Percentiles rank a stretch among this genome's conserved stretches.
Conservation (phyloP, 2,888 invertebrate species). For the Schizaphis graminum region DNA sequence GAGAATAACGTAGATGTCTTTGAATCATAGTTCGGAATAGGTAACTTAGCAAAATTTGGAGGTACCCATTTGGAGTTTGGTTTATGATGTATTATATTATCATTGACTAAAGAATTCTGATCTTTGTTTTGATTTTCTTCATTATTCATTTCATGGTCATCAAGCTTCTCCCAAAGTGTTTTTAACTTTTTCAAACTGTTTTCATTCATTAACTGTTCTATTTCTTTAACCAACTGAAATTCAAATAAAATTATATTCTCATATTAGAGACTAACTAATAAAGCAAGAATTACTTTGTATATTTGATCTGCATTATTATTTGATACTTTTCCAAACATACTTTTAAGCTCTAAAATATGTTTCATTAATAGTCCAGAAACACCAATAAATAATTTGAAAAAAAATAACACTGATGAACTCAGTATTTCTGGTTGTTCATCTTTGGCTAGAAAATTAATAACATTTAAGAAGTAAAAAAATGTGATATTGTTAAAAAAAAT, state of each 20-base stretch:
- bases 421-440: slow-evolving; percentile 63
- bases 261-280: not conserved
- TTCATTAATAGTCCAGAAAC: slow-evolving; percentile 76
- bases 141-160: slow-evolving; percentile 13
- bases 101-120: not conserved
- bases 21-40: slow-evolving; percentile 4
- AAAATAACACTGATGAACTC: slow-evolving; percentile 71
- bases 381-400: slow-evolving; percentile 77
- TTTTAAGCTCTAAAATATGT: slow-evolving; percentile 75
- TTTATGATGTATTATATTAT: slow-evolving; percentile 15
- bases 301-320: slow-evolving; percentile 75
- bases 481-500: not conserved
- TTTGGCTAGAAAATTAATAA: slow-evolving; percentile 41
- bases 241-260: not conserved
- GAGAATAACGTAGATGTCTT: slow-evolving; percentile 67
- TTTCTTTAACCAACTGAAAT: slow-evolving; percentile 66
- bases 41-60: slow-evolving; percentile 60
- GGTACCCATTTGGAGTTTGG: slow-evolving; percentile 65
- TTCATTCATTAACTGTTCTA: slow-evolving; percentile 49
- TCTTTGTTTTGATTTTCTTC: not conserved
- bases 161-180: slow-evolving; percentile 31
- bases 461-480: not conserved
- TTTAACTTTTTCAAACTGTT: slow-evolving; percentile 67
- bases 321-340: slow-evolving; percentile 76
- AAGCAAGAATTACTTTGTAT: slow-evolving; percentile 72